Base-by-base conservation (phyloP, 2,113 vertebrate species). In the Rhynchomys soricoides region DNA sequence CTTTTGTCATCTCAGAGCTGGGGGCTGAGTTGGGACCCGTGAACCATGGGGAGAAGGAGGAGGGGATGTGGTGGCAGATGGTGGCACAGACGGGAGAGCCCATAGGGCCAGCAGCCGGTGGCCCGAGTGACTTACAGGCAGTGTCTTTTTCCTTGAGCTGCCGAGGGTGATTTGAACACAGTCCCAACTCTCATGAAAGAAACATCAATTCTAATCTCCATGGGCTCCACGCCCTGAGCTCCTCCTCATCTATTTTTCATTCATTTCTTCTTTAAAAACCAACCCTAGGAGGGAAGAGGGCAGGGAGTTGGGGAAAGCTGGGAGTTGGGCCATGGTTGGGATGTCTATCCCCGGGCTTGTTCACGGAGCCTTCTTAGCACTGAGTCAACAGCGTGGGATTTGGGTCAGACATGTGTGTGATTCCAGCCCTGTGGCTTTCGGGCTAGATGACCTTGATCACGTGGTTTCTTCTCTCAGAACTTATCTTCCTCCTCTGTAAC, bases 161-260 rank as follows among this genome's bases (percentile, higher is more conserved):
- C 62, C n/a, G 45, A 92, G 70, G 97, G 89, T 91, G 79, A 95
- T n/a, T n/a, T 95, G 85, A 96, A 71, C 96, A 12, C 4, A 34
- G 70, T 81, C 95, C 85, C 97, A 87, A 95, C 1, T 8, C 97
- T 98, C 98, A 98, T 98, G 98, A 98, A 98, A 98, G 98, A 98
- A 98, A 98, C 98, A 98, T 98, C 97, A 98, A 94, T 26, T 91
- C 83, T 98, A 97, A 98, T 98, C 40, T 52, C 95, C 93, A 86
- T 95, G 75, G 86, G 88, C 88, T 17, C 93, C 96, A 81, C 79
- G 75, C 94, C 24, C 97, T 97, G 94, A 82, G 91, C 89, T 79
- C 0, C 2, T 78, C 0, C 43, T 98, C 93, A 96, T 98, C n/a
- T 96, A 97, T 98, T 91, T 98, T 98, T 97, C 95, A 98, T 98